phyloP scores from a whole-genome alignment of 2,113 vertebrate genomes.

The Suricata suricatta region DNA sequence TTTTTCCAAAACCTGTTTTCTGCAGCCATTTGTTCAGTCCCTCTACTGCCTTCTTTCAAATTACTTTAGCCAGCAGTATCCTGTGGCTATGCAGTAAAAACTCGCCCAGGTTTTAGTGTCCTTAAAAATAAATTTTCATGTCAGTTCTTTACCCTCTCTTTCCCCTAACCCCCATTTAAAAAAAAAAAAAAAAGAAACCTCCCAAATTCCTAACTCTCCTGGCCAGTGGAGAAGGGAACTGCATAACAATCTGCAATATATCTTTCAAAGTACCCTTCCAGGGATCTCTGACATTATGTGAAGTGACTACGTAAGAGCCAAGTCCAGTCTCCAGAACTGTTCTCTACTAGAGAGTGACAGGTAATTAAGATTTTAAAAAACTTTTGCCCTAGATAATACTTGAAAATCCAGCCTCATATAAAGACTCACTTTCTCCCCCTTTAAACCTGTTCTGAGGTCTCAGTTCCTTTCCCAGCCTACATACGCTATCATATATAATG shows the following conservation, averaged over 20 bases:
- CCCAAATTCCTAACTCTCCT: conserved; percentile 72
- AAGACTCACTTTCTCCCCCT: conserved; percentile 56
- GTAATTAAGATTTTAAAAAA: conserved; percentile 78
- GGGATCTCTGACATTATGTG: conserved; percentile 60
- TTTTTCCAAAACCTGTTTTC: conserved; percentile 23
- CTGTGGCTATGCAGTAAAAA: conserved; percentile 65
- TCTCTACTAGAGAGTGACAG: conserved; percentile 58
- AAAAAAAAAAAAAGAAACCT: neutral
- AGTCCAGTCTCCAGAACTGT: conserved; percentile 52
- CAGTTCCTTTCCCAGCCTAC: conserved; percentile 52
- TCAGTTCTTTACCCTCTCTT: conserved; percentile 62
- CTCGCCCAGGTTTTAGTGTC: conserved; percentile 57
- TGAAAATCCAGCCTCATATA: conserved; percentile 65
- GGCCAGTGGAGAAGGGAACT: conserved; percentile 61
- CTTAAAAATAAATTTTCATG: conserved; percentile 71
- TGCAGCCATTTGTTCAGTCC: neutral
- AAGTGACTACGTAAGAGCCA: conserved; percentile 33
- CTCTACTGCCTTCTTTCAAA: conserved; percentile 50
- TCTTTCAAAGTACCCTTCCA: conserved; percentile 69
- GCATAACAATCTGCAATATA: conserved; percentile 75
- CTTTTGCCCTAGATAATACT: conserved; percentile 77
- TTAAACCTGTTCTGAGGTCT: conserved; percentile 63
- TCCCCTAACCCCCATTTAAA: conserved; percentile 64
- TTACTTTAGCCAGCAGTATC: conserved; percentile 61
- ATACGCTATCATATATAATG: conserved; percentile 72